These are phyloP conservation scores for Nothocercus nigrocapillus DNA, from an alignment of 2,113 vertebrate genomes.

Conservation along the genomic window DNA sequence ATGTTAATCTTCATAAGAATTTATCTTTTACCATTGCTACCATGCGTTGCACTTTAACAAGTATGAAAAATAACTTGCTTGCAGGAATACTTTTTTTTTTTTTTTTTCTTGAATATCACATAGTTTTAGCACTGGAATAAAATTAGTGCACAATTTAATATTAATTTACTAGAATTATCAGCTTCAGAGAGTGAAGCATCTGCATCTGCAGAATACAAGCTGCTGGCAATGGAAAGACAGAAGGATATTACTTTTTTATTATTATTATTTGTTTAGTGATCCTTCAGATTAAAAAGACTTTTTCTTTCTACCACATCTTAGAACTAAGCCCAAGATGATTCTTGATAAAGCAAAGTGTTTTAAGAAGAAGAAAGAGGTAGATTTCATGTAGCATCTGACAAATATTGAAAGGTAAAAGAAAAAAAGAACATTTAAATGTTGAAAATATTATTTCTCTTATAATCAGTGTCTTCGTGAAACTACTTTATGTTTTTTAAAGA, in stretches of 20 bases:
- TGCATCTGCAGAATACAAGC: neutral
- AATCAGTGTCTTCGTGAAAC: neutral
- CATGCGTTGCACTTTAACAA: neutral
- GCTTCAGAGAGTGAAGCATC: neutral
- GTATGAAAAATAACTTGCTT: neutral
- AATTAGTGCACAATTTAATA: neutral
- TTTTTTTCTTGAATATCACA: neutral
- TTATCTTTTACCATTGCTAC: neutral
- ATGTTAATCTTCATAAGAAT: neutral
- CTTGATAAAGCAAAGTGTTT: neutral
- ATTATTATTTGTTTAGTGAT: neutral
- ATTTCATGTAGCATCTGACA: neutral
- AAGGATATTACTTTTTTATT: neutral
- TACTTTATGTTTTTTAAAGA: neutral
- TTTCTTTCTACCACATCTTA: neutral
- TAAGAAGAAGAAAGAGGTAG: neutral
- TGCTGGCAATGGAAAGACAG: neutral
- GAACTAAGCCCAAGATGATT: neutral
- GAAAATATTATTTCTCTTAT: neutral
- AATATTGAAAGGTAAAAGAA: neutral
- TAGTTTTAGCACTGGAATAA: neutral
- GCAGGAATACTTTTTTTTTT: neutral
- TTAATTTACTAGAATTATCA: neutral
- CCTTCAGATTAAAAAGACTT: neutral
- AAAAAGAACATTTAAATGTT: neutral